phyloP scores from a whole-genome alignment of 2,113 vertebrate genomes.

The Helogale parvula region DNA sequence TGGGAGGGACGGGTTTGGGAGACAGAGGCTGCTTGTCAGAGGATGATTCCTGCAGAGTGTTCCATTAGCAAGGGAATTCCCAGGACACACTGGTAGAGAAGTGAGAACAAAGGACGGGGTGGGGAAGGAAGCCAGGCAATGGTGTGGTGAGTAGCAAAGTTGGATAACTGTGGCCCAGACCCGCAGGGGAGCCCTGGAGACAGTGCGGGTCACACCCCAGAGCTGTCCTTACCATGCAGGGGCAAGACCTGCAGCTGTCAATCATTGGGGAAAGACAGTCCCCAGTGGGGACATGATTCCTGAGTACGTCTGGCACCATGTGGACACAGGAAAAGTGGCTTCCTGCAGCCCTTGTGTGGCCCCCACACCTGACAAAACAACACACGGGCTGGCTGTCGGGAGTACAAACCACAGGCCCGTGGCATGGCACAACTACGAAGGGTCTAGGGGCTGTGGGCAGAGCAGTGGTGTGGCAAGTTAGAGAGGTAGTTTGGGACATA shows the following conservation, averaged over 20 bases:
- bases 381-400: neutral
- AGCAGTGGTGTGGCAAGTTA: accelerated
- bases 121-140: neutral
- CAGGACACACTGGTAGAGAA: neutral
- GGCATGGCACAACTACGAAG: neutral
- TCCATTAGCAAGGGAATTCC: neutral
- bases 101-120: neutral
- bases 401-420: neutral
- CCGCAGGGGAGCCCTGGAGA: neutral
- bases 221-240: neutral
- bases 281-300: neutral
- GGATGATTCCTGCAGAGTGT: neutral
- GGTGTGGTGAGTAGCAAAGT: neutral
- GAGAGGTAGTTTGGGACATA: neutral
- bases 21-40: neutral
- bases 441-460: accelerated
- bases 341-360: neutral
- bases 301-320: neutral
- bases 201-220: accelerated
- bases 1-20: neutral
- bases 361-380: neutral
- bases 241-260: neutral
- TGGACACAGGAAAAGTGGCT: accelerated
- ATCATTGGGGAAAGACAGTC: neutral
- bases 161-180: neutral